phyloP scores from a whole-genome alignment of 2,113 vertebrate genomes.

The Junco hyemalis region DNA sequence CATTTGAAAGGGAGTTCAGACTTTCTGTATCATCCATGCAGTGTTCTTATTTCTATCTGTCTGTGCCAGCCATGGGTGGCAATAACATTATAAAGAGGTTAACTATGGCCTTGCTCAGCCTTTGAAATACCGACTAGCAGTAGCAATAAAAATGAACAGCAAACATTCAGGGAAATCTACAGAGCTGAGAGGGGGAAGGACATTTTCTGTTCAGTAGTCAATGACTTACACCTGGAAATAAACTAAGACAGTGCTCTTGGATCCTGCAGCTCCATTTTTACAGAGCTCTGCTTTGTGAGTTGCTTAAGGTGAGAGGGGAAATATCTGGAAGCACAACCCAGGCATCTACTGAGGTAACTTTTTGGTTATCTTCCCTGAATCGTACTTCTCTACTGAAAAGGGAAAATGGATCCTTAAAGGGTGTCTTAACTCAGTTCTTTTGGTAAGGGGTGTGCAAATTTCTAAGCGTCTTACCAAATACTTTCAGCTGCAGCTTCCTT shows the following conservation, averaged over 20 bases:
- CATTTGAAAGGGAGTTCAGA: conserved; percentile 3
- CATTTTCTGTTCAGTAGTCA: background rate
- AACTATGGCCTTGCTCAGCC: background rate
- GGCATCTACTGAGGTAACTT: background rate
- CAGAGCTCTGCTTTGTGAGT: background rate
- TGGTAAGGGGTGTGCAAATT: background rate
- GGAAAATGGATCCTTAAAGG: background rate
- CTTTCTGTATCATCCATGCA: background rate
- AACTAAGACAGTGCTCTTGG: rapidly evolving
- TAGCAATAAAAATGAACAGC: background rate
- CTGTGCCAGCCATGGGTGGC: background rate
- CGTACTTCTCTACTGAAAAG: background rate
- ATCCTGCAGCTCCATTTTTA: background rate
- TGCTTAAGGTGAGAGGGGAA: background rate
- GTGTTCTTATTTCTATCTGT: background rate
- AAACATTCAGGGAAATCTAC: background rate
- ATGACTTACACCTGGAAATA: background rate
- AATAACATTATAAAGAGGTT: background rate
- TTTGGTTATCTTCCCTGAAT: background rate
- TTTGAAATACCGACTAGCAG: background rate
- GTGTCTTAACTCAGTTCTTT: background rate
- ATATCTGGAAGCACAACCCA: background rate
- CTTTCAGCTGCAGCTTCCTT: background rate
- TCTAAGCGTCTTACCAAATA: background rate
- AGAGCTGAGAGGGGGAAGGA: background rate